Percentiles rank a stretch among this genome's conserved stretches.
Conservation (phyloP, 1,140 invertebrate species). For the Bombus fervidus region DNA sequence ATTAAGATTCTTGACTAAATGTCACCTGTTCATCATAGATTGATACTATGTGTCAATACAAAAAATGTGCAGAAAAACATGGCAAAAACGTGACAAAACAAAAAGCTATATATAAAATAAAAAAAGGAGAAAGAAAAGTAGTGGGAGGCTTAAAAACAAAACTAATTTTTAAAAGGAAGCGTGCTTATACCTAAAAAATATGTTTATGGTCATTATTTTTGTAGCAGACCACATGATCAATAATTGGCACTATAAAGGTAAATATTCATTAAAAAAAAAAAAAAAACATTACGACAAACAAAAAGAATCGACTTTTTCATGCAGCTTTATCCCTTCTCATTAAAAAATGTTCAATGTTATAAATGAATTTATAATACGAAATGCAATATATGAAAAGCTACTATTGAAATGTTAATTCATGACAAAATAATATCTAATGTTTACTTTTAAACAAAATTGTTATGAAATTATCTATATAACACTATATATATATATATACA, state of each 20-base stretch:
- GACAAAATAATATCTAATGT: conserved; percentile 2
- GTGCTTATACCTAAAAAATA: conserved; percentile 59
- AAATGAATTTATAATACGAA: conserved; percentile 4
- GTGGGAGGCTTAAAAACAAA: conserved; percentile 48
- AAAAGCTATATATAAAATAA: conserved; percentile 70
- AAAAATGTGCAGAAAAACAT: conserved; percentile 72
- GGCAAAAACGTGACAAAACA: conserved; percentile 72
- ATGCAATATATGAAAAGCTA: conserved; percentile 8
- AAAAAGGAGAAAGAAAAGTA: conserved; percentile 28
- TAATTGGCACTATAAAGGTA: conserved; percentile 11
- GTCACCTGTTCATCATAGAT: conserved; percentile 46
- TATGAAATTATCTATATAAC: neutral
- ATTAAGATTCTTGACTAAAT: conserved; percentile 43
- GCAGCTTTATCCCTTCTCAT: conserved; percentile 12
- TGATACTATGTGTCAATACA: conserved; percentile 53
- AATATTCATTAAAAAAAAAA: neutral
- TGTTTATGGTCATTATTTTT: conserved; percentile 13
- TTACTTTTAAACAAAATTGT: neutral
- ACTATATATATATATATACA: neutral
- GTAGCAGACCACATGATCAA: neutral
- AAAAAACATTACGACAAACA: neutral
- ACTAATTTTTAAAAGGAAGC: conserved; percentile 57
- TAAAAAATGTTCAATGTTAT: conserved; percentile 1
- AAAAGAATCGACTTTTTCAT: conserved; percentile 7
- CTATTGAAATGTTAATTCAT: neutral